Evolutionary conservation across 30 jellyfish, hydroid and myxozoan species (phyloP).

Genomic region (Morbakka virulenta): DNA sequence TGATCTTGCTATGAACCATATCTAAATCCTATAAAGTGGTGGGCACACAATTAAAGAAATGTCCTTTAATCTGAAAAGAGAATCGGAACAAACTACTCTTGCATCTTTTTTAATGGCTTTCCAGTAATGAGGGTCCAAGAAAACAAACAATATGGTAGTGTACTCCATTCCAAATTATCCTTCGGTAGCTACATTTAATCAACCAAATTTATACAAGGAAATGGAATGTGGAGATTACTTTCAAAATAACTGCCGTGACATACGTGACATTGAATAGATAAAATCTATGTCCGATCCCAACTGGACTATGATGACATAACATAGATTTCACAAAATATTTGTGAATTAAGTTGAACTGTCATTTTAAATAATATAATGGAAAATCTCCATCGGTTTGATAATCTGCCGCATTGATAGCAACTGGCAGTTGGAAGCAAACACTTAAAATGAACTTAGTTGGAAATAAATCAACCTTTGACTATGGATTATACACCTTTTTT

Average conservation of each 20-base stretch:
- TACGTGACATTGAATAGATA: no score
- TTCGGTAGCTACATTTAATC: conserved; percentile 25
- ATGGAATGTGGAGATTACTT: conserved; percentile 27
- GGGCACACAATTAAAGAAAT: no score
- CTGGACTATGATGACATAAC: neutral
- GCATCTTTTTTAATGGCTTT: conserved; percentile 2
- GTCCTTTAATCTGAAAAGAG: conserved; percentile 41
- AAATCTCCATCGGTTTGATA: neutral
- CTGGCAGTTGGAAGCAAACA: neutral
- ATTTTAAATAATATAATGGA: neutral
- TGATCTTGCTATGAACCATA: neutral
- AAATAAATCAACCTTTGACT: neutral
- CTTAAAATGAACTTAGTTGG: neutral
- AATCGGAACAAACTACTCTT: conserved; percentile 14
- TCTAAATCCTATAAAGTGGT: neutral
- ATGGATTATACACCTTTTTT: neutral
- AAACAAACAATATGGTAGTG: conserved; percentile 44
- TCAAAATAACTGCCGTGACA: conserved; percentile 34
- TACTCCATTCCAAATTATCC: conserved; percentile 35
- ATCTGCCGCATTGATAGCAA: neutral
- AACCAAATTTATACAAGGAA: conserved; percentile 35
- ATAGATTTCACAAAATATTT: neutral
- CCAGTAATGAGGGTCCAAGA: conserved; percentile 25
- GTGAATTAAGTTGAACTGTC: neutral
- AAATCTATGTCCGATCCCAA: neutral